Evolutionary conservation across 2,113 vertebrate species (phyloP), one percentile per base, ranked within the genome.

Genomic region (Heliornis fulica): DNA sequence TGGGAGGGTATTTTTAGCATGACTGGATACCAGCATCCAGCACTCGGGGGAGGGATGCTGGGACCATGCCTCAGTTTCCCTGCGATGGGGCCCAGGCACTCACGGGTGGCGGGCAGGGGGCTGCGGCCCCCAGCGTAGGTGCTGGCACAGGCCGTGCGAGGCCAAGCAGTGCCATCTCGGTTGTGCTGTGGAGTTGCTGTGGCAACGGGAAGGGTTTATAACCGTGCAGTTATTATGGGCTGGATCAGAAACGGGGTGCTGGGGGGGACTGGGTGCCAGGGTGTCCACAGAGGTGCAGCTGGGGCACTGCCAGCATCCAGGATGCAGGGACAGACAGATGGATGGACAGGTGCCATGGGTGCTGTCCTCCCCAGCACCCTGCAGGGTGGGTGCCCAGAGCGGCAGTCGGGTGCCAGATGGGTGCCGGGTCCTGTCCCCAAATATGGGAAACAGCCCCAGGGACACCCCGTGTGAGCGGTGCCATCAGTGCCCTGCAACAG

Each of bases 1-100:
- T 32, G 2, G 9, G 0, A 57, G 54, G 70, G 51, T 38, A 83
- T 80, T 90, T 83, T 95, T 86, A 90, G 65, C 5, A 0, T 2
- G 7, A 28, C 68, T 72, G 57, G 9, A 23, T 17, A 36, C 25
- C 5, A 5, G 57, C 61, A 40, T 25, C 38, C 45, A 5, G 3
- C 5, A 1, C 56, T 6, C 31, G 4, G 46, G 15, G 20, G 46
- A 22, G 2, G 0, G n/a, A 34, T 34, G 34, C 60, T 2, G 0
- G 40, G 26, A 26, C 8, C 0, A 1, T 53, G 68, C 76, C 91
- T 96, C 95, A 43, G 51, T 94, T 90, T 95, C 89, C 76, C 68
- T 8, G 1, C 0, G 0, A 11, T 22, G 19, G 1, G 0, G 29
- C 51, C 1, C 0, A 1, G 21, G 15, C 22, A 19, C 32, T 43